phyloP scores from a whole-genome alignment of 2,888 invertebrate genomes.

The Bembecia ichneumoniformis region DNA sequence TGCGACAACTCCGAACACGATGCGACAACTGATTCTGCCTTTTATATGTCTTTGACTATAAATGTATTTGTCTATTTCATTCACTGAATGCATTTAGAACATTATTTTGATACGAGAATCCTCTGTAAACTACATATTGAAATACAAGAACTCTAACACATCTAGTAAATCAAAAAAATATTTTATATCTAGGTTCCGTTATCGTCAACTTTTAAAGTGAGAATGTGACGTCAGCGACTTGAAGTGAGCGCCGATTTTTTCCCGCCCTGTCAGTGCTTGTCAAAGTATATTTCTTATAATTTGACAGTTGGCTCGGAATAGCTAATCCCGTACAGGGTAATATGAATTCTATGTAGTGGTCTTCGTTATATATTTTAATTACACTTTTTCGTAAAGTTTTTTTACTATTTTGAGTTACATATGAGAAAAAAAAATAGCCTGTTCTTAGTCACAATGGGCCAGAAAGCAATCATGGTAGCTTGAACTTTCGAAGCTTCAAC shows the following conservation, averaged over 20 bases:
- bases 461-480: no score
- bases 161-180: background rate
- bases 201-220: background rate
- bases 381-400: background rate
- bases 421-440: no score
- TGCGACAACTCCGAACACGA: no score
- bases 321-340: background rate
- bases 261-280: constrained; percentile 3
- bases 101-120: no score
- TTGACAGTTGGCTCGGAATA: constrained; percentile 4
- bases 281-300: constrained; percentile 5
- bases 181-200: background rate
- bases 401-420: no score
- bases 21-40: no score
- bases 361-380: background rate
- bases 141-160: background rate
- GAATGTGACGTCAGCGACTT: background rate
- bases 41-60: no score
- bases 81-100: no score
- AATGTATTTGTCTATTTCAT: no score
- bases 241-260: constrained; percentile 1
- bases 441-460: no score
- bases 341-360: background rate
- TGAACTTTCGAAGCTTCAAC: no score
- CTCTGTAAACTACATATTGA: no score